Conservation (phyloP, 2,888 invertebrate genomes). For the Petrolisthes cinctipes region DNA sequence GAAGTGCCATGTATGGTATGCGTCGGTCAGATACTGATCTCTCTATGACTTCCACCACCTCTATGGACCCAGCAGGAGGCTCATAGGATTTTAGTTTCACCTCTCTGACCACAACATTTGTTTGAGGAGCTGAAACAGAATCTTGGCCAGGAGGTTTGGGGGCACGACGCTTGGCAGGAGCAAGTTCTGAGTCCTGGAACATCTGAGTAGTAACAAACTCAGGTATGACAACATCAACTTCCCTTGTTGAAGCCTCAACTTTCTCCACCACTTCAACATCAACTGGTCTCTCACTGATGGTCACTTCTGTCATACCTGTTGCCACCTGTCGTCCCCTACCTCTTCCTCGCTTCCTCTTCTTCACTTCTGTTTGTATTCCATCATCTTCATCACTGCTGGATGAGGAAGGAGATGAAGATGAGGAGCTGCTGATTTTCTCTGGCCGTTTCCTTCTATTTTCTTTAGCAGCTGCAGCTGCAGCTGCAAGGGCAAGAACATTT, state of each 20-base stretch:
- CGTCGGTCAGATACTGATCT: conserved; percentile 35
- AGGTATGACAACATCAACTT: conserved; percentile 42
- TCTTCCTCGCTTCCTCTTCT: conserved; percentile 55
- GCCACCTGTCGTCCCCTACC: conserved; percentile 39
- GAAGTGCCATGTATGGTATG: conserved; percentile 14
- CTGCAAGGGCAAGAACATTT: conserved; percentile 38
- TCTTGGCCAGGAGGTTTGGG: conserved; percentile 30
- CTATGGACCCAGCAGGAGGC: conserved; percentile 29
- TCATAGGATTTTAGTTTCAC: conserved; percentile 43
- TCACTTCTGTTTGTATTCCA: conserved; percentile 35
- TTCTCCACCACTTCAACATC: conserved; percentile 42
- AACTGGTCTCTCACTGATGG: conserved; percentile 31
- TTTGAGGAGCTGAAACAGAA: background rate
- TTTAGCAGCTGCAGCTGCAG: conserved; percentile 53
- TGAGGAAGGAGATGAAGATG: conserved; percentile 57
- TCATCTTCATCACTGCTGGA: conserved; percentile 58
- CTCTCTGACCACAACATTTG: conserved; percentile 44
- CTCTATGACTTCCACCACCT: conserved; percentile 39
- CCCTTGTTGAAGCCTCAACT: conserved; percentile 30
- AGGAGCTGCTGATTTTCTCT: conserved; percentile 37
- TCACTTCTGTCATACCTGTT: conserved; percentile 47
- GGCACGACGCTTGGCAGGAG: conserved; percentile 45
- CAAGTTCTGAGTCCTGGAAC: background rate
- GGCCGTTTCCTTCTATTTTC: conserved; percentile 54
- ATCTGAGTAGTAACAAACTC: background rate